Conservation (phyloP, 2,113 vertebrate species). For the Prunella fulvescens region DNA sequence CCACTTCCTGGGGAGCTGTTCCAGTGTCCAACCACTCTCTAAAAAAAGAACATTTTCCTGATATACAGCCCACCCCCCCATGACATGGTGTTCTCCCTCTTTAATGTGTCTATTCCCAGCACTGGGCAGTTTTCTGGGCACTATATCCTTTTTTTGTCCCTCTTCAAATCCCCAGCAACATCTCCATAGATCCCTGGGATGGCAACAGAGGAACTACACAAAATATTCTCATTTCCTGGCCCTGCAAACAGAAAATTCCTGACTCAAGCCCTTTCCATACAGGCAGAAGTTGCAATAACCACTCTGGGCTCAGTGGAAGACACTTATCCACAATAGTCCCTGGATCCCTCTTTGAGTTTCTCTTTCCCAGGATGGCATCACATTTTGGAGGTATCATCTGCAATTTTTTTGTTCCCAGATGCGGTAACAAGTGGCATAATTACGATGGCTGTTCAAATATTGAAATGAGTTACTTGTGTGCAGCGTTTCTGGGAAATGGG, state of each 20-base stretch:
- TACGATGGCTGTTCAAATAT: constrained; percentile 23
- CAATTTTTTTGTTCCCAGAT: constrained; percentile 7
- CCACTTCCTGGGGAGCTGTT: background rate
- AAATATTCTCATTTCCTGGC: background rate
- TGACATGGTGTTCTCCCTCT: background rate
- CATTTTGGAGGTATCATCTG: constrained; percentile 7
- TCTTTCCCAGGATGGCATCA: background rate
- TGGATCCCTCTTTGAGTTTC: background rate
- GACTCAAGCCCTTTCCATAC: background rate
- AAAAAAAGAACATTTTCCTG: background rate
- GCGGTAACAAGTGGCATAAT: constrained; percentile 4
- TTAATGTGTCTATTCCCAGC: background rate
- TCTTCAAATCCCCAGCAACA: background rate
- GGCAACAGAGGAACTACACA: background rate
- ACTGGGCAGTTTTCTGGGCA: background rate
- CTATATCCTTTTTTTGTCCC: background rate
- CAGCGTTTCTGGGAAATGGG: background rate
- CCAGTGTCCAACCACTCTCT: background rate
- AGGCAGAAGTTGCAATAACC: background rate
- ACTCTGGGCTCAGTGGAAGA: background rate
- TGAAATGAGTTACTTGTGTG: background rate
- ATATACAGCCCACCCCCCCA: background rate
- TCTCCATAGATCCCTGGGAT: background rate
- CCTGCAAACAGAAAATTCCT: background rate
- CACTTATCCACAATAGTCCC: background rate